phyloP scores from a whole-genome alignment of 2,113 vertebrate genomes.

The Apaloderma vittatum region DNA sequence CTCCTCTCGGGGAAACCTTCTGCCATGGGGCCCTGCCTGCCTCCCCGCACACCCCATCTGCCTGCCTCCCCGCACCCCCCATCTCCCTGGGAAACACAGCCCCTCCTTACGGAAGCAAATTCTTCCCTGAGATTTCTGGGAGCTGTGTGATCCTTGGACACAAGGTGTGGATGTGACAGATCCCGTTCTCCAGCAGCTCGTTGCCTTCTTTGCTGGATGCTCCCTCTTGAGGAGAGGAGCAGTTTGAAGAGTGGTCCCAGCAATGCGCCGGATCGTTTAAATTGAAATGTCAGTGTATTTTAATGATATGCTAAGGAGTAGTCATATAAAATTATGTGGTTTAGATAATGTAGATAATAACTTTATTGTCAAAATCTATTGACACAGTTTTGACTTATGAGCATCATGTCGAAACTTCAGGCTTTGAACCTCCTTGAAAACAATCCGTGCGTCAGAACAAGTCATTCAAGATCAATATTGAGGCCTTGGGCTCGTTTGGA shows the following conservation, averaged over 20 bases:
- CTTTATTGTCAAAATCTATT: slow-evolving; percentile 51
- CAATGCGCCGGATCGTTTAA: background rate
- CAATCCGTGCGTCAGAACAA: background rate
- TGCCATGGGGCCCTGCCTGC: no score
- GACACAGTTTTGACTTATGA: slow-evolving; percentile 2
- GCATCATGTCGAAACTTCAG: background rate
- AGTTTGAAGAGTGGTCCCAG: background rate
- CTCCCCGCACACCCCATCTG: background rate
- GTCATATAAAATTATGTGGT: background rate
- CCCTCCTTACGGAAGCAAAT: rapidly evolving
- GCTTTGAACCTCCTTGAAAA: background rate
- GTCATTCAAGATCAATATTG: background rate
- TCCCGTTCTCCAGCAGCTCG: background rate
- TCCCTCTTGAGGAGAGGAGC: background rate
- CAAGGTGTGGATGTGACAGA: background rate
- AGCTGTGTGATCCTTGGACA: background rate
- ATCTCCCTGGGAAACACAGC: rapidly evolving
- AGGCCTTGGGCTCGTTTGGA: background rate
- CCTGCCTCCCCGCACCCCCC: background rate
- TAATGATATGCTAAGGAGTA: background rate
- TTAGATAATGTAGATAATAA: background rate
- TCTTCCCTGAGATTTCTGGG: background rate
- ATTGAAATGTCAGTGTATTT: background rate
- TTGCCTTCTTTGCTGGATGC: rapidly evolving
- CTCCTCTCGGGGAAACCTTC: no score